These are phyloP conservation scores for Anolis apletophallus DNA, from an alignment of 2,797 vertebrate genomes.

Conservation along the genomic window DNA sequence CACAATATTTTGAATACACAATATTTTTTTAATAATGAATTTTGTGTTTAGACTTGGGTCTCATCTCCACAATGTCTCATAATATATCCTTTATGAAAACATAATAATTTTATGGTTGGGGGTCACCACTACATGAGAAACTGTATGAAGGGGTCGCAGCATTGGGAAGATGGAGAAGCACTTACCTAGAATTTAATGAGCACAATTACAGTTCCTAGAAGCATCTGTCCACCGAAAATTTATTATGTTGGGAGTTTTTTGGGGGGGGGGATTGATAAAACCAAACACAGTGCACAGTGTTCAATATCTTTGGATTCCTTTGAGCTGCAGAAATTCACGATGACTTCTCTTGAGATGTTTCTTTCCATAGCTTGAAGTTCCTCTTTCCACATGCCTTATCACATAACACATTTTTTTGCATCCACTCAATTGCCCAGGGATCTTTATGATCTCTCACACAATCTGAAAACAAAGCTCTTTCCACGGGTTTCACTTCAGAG, in stretches of 20 bases:
- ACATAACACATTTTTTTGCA: not conserved
- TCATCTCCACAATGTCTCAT: no score
- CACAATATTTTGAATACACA: no score
- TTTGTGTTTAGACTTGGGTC: no score
- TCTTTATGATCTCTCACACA: constrained; percentile 11
- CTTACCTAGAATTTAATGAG: not conserved
- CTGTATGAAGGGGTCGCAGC: no score
- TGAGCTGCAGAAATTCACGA: not conserved
- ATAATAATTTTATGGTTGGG: no score
- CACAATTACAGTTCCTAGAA: not conserved
- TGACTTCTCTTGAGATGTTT: not conserved
- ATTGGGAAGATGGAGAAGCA: no score
- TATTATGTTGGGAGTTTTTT: no score
- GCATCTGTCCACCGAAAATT: no score
- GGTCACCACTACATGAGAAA: no score
- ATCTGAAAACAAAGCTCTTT: constrained; percentile 5
- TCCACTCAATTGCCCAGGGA: constrained; percentile 12
- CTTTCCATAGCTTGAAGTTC: not conserved
- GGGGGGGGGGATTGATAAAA: not conserved
- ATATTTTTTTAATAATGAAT: no score
- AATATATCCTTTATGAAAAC: no score
- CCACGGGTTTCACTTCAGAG: constrained; percentile 21
- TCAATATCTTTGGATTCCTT: not conserved
- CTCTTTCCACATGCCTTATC: not conserved
- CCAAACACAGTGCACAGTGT: not conserved